Base-by-base conservation (phyloP, 2,888 invertebrate species). In the Enchytraeus crypticus region DNA sequence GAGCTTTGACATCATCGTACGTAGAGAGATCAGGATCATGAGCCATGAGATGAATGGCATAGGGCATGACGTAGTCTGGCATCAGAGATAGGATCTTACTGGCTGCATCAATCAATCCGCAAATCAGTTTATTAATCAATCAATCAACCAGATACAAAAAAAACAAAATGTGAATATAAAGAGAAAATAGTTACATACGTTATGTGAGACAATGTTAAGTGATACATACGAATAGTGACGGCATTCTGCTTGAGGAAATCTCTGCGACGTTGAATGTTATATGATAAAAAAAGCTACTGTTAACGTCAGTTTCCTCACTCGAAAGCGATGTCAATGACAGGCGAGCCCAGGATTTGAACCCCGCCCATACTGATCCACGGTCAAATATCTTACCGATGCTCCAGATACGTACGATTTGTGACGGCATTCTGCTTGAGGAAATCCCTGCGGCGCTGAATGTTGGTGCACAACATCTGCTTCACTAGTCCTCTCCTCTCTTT, bases 11-110 rank as follows among this genome's bases (percentile, higher is more conserved):
- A 74, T 90, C 88, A 72, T 88, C 85, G 80, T 87, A 85, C 67
- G 85, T 83, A 55, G 87, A 87, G 77, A 88, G 90, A 69, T 86
- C 84, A 5, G 91, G 89, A 80, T 92, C 90, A 78, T 96, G 93
- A n/a, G 95, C 89, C 62, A 97, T 83, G 57, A 97, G 86, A 54
- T 96, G 92, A 70, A 96, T 88, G n/a, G 92, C 90, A 81, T 95
- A 96, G 68, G 93, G 91, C 74, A 97, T 82, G 87, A 93, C 92
- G 79, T 95, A 96, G 82, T 97, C 97, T 58, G 97, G 96, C 80
- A 95, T 83, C 77, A 77, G 69, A 32, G 73, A 67, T 53, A 74
- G 73, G 69, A 79, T 69, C 57, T 71, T 71, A 53, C 69, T 46
- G 2, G 57, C 60, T 63, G 53, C 18, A n/a, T n/a, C n/a, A n/a